A percentile compares a stretch with the other conserved stretches of the same genome.
phyloP scores from a whole-genome alignment of 2,797 vertebrate species.

The Manis javanica region DNA sequence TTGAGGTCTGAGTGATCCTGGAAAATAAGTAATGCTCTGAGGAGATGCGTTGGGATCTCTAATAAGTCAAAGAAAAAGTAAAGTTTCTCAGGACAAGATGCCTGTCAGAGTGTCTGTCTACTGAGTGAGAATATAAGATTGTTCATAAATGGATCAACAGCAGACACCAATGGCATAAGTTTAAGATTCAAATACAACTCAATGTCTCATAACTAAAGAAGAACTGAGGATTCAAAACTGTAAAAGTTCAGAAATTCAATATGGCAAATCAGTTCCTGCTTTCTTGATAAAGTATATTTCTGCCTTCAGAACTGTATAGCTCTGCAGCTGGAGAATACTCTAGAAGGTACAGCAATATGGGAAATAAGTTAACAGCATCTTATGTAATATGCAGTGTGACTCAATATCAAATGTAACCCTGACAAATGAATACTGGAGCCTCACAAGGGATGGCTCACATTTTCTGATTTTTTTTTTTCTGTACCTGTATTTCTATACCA shows the following conservation, averaged over 20 bases:
- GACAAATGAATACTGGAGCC: conserved; percentile 1
- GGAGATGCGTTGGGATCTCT: not conserved
- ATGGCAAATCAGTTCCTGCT: not conserved
- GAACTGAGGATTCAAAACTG: not conserved
- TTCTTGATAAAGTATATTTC: not conserved
- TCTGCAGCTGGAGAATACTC: not conserved
- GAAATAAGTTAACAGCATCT: conserved; percentile 39
- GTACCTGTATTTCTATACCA: conserved; percentile 4
- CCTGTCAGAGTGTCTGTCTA: not conserved
- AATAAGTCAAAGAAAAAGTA: conserved; percentile 25
- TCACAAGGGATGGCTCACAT: not conserved
- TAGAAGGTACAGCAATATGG: not conserved
- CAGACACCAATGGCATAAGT: not conserved
- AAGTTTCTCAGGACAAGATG: conserved; percentile 32
- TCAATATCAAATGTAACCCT: not conserved
- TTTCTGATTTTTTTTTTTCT: not conserved
- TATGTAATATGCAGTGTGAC: not conserved
- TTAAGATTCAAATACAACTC: conserved; percentile 19
- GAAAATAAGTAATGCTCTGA: conserved; percentile 23
- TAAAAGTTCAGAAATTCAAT: not conserved
- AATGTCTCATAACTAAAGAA: not conserved
- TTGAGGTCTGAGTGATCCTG: conserved; percentile 40
- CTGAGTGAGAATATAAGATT: not conserved
- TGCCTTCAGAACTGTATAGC: not conserved
- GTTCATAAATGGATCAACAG: not conserved